Evolutionary conservation across 2,113 vertebrate species (phyloP).

Genomic region (Bos javanicus): DNA sequence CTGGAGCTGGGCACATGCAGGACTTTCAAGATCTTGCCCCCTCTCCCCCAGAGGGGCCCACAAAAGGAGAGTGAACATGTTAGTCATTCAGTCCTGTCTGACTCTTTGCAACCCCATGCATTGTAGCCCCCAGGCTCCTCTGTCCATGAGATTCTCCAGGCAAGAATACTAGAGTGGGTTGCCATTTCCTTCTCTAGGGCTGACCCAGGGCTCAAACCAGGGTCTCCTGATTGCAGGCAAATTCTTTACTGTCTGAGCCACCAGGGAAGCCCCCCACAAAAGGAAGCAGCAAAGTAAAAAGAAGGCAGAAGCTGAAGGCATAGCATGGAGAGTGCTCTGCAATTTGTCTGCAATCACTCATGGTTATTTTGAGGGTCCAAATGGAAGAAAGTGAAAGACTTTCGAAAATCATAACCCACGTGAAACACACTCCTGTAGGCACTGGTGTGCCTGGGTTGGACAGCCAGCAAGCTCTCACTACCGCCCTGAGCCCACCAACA

Average conservation of each 20-base stretch:
- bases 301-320: background rate
- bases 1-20: background rate
- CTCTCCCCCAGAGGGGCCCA: background rate
- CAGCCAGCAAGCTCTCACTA: background rate
- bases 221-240: background rate
- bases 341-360: background rate
- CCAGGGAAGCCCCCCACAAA: background rate
- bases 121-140: background rate
- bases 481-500: fast-evolving
- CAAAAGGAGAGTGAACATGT: background rate
- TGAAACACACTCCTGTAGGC: background rate
- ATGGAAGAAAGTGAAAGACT: background rate
- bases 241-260: background rate
- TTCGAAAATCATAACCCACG: background rate
- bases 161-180: background rate
- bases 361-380: background rate
- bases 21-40: background rate
- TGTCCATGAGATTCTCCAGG: background rate
- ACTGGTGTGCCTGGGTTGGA: fast-evolving
- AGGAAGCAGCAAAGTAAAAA: background rate
- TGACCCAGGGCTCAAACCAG: background rate
- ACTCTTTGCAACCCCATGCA: background rate
- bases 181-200: background rate
- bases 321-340: background rate
- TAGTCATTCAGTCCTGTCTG: background rate